Percentiles rank a stretch among this genome's conserved stretches.
Conservation (phyloP, 1,140 invertebrate species). For the Teleogryllus occipitalis region DNA sequence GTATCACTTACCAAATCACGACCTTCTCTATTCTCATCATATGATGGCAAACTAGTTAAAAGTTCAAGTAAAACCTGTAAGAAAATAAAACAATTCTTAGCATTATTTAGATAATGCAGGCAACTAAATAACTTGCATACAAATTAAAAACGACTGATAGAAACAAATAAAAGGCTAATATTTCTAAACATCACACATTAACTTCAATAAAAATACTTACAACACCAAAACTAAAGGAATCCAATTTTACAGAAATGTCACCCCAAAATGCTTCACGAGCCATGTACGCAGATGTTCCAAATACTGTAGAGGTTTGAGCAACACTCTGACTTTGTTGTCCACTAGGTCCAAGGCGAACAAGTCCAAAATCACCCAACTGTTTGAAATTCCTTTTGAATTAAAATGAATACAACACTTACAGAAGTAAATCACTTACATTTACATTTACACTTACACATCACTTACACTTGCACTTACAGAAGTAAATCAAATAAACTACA, state of each 20-base stretch:
- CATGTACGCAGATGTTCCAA: slow-evolving; percentile 68
- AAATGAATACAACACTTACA: no score
- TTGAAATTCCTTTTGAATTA: slow-evolving; percentile 47
- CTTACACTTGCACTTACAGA: no score
- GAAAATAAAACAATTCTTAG: slow-evolving; percentile 1
- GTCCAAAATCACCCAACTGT: slow-evolving; percentile 65
- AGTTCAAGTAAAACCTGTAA: slow-evolving; percentile 52
- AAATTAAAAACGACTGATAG: not conserved
- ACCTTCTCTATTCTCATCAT: slow-evolving; percentile 44
- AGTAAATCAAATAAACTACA: no score
- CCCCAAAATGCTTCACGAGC: slow-evolving; percentile 61
- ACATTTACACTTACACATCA: no score
- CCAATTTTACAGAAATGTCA: slow-evolving; percentile 62
- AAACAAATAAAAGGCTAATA: not conserved
- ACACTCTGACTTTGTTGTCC: not conserved
- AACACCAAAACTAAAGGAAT: slow-evolving; percentile 70
- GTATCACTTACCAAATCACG: slow-evolving; percentile 40
- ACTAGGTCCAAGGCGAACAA: slow-evolving; percentile 46
- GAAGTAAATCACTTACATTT: no score
- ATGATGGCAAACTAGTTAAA: slow-evolving; percentile 53
- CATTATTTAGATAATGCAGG: not conserved
- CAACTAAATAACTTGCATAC: not conserved
- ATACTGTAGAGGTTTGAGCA: slow-evolving; percentile 37
- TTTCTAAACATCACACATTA: not conserved
- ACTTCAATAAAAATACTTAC: slow-evolving; percentile 35